These are phyloP conservation scores for Drosophila meridionalis DNA, from an alignment of 2,888 invertebrate species.

Conservation along the genomic window DNA sequence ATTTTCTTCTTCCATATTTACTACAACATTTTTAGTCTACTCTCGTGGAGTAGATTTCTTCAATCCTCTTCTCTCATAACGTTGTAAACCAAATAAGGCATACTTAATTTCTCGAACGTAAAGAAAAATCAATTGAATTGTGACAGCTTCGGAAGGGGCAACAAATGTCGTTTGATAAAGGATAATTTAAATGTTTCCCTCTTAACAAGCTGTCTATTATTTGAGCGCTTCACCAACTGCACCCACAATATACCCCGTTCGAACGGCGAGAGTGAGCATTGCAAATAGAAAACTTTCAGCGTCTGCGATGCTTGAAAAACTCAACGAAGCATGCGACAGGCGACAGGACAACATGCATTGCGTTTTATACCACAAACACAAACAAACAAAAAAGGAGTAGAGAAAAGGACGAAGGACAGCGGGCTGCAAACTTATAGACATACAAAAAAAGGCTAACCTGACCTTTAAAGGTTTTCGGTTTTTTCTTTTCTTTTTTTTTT, in stretches of 20 bases:
- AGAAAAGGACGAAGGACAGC: background rate
- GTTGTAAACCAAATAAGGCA: no score
- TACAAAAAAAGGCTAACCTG: constrained; percentile 47
- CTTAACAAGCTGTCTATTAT: background rate
- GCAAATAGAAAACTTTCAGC: constrained; percentile 36
- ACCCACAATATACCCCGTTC: constrained; percentile 22
- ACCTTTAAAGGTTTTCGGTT: constrained; percentile 32
- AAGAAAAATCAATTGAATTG: background rate
- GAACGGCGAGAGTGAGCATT: background rate
- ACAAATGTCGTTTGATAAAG: background rate
- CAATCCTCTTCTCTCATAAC: no score
- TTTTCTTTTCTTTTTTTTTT: constrained; percentile 2
- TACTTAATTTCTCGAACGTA: background rate
- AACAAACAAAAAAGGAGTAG: background rate
- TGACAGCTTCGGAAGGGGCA: background rate
- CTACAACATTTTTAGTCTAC: no score
- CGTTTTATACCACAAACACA: constrained; percentile 53
- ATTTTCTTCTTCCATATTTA: no score
- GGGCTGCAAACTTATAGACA: constrained; percentile 16
- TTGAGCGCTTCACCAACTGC: background rate
- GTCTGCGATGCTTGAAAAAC: constrained; percentile 39
- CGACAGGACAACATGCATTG: constrained; percentile 72
- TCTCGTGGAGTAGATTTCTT: no score
- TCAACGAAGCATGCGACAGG: constrained; percentile 73
- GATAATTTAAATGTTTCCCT: background rate